A percentile compares a stretch with the other conserved stretches of the same genome.
These are phyloP conservation scores for Gasteruption jaculator DNA, from an alignment of 2,888 invertebrate species.

Conservation along the genomic window DNA sequence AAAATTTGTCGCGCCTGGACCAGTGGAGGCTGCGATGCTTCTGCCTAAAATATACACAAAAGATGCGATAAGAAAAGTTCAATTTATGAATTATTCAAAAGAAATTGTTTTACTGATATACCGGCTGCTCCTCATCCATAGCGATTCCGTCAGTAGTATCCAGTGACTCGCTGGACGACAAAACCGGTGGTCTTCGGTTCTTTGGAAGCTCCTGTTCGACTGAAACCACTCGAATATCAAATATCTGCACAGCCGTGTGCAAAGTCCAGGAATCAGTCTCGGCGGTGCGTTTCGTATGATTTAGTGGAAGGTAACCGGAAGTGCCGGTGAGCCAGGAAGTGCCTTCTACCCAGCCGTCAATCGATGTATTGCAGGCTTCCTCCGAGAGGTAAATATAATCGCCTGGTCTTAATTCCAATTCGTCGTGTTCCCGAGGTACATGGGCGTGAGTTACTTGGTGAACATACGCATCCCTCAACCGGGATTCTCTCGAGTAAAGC, in stretches of 20 bases:
- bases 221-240: constrained; percentile 25
- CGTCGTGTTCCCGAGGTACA: constrained; percentile 72
- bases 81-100: background rate
- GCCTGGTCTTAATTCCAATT: constrained; percentile 78
- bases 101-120: constrained; percentile 31
- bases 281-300: constrained; percentile 77
- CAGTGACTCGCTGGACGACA: constrained; percentile 34
- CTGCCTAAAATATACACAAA: constrained; percentile 27
- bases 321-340: constrained; percentile 78
- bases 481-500: constrained; percentile 79
- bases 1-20: constrained; percentile 53
- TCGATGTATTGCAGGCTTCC: constrained; percentile 67
- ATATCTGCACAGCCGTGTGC: constrained; percentile 64
- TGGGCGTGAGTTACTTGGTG: constrained; percentile 78
- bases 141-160: constrained; percentile 41
- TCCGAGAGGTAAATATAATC: constrained; percentile 81
- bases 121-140: constrained; percentile 30
- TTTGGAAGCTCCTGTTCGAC: constrained; percentile 33
- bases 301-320: constrained; percentile 75
- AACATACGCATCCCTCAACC: constrained; percentile 64
- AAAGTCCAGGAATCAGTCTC: constrained; percentile 91
- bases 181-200: constrained; percentile 33
- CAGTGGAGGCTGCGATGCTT: constrained; percentile 33
- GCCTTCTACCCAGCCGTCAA: constrained; percentile 87
- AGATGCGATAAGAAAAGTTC: constrained; percentile 2